These are phyloP conservation scores for Loripinus fragilis DNA, from an alignment of 2,888 invertebrate genomes.

Conservation along the genomic window DNA sequence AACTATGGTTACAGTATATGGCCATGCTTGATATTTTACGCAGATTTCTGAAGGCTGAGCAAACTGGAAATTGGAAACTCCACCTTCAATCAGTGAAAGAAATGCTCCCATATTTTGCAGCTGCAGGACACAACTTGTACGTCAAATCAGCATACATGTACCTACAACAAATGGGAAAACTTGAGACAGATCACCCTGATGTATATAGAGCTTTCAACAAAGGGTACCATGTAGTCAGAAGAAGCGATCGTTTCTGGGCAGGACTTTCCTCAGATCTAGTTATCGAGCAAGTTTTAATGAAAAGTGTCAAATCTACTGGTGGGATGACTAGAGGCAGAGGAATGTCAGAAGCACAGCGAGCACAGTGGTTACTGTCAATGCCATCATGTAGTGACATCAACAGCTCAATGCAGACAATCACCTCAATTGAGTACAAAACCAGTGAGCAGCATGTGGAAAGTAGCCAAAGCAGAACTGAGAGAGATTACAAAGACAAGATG, in stretches of 20 bases:
- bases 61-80: not conserved
- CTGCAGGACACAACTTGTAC: not conserved
- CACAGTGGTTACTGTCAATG: no score
- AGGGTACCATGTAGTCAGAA: no score
- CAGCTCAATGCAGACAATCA: conserved; percentile 43
- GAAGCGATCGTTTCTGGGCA: no score
- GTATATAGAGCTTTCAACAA: not conserved
- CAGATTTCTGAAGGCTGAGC: not conserved
- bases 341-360: no score
- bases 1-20: not conserved
- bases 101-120: not conserved
- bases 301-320: not conserved
- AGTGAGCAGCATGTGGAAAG: conserved; percentile 10
- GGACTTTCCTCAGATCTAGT: not conserved
- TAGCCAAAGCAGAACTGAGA: conserved; percentile 8
- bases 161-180: not conserved
- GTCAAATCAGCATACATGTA: not conserved
- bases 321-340: no score
- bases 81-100: not conserved
- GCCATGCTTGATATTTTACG: not conserved
- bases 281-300: not conserved
- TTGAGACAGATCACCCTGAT: not conserved
- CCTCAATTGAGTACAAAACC: conserved; percentile 19
- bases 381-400: no score
- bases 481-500: conserved; percentile 24